A percentile compares a stretch with the other conserved stretches of the same genome.
Conservation (phyloP, 2,113 vertebrate species). For the Alectura lathami region DNA sequence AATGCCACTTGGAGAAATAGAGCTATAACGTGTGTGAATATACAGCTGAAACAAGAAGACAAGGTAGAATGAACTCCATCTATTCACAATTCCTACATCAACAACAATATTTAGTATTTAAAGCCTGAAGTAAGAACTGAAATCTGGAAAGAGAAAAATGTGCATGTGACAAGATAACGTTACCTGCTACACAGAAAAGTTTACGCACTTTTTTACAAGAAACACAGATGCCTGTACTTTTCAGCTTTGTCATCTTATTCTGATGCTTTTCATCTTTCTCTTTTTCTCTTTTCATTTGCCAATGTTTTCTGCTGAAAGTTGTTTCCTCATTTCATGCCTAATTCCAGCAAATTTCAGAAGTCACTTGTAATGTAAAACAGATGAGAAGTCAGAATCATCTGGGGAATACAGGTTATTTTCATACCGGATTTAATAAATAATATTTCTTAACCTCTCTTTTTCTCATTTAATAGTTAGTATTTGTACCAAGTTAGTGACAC, state of each 20-base stretch:
- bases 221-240: background rate
- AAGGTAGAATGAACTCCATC: background rate
- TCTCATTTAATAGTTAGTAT: background rate
- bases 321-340: background rate
- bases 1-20: background rate
- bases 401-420: background rate
- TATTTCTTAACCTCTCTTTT: background rate
- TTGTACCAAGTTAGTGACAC: conserved; percentile 18
- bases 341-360: background rate
- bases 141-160: background rate
- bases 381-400: conserved; percentile 24
- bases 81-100: background rate
- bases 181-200: background rate
- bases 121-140: background rate
- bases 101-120: background rate
- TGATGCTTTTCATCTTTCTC: background rate
- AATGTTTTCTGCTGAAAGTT: background rate
- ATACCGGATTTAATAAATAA: conserved; percentile 22
- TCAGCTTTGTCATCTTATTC: background rate
- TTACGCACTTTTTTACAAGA: background rate
- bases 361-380: background rate
- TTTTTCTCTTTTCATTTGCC: background rate
- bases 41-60: background rate
- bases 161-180: background rate
- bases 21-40: background rate